Percentiles rank a stretch among this genome's conserved stretches.
Evolutionary conservation across 2,888 invertebrate species (phyloP).

Genomic region (Eupithecia abbreviata): DNA sequence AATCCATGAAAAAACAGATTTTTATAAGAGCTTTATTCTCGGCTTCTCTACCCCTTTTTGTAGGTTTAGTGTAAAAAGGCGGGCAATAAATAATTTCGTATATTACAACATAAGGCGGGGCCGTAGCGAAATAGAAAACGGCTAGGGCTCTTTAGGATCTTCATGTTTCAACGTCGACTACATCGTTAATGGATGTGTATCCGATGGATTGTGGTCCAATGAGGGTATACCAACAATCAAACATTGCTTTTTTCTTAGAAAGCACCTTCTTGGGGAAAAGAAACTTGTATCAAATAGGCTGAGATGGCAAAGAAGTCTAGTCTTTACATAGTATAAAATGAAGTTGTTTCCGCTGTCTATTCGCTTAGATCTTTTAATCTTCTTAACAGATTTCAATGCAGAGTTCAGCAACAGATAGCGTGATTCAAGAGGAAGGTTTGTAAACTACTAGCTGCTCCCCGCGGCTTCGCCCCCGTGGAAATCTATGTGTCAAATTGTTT

Average conservation of each 20-base stretch:
- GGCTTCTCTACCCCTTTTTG: conserved; percentile 34
- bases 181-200: neutral
- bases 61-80: conserved; percentile 40
- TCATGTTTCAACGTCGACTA: neutral
- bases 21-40: conserved; percentile 24
- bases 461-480: too few relatives aligned
- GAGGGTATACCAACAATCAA: neutral
- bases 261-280: neutral
- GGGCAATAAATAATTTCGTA: conserved; percentile 40
- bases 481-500: too few relatives aligned
- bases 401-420: too few relatives aligned
- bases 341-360: too few relatives aligned
- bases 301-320: neutral
- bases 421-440: too few relatives aligned
- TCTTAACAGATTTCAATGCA: too few relatives aligned
- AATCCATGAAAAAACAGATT: conserved; percentile 12
- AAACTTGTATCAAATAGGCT: neutral
- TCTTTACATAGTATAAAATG: too few relatives aligned
- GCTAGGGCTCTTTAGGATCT: neutral
- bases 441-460: too few relatives aligned
- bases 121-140: conserved; percentile 12
- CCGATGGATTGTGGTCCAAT: neutral
- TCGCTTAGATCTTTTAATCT: too few relatives aligned
- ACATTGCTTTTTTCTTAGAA: neutral
- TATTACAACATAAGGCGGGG: conserved; percentile 34